phyloP scores from a whole-genome alignment of 2,113 vertebrate genomes.

The Spheniscus mendiculus region DNA sequence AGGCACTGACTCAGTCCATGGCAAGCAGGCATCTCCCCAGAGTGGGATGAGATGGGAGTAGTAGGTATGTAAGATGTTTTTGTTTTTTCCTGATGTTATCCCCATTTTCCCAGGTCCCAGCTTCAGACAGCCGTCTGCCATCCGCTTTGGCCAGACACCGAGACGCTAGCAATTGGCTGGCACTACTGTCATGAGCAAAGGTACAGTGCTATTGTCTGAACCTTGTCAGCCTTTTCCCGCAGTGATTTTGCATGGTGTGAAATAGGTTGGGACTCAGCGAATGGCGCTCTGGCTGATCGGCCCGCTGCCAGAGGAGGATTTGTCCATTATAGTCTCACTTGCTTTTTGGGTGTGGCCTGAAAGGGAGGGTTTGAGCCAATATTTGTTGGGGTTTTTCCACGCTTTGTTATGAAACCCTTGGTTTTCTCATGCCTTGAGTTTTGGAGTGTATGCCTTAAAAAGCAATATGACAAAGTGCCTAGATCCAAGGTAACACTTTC shows the following conservation, averaged over 20 bases:
- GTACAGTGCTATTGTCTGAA: background rate
- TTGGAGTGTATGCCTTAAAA: background rate
- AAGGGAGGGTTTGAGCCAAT: background rate
- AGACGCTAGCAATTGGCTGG: slow-evolving; percentile 4
- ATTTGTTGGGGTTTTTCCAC: background rate
- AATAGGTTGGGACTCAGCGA: background rate
- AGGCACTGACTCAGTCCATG: background rate
- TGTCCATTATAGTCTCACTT: slow-evolving; percentile 8
- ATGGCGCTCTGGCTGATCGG: background rate
- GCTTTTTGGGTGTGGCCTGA: background rate
- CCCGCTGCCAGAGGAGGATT: background rate
- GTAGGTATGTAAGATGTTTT: background rate
- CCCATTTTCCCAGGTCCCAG: slow-evolving; percentile 46
- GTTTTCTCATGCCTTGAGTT: background rate
- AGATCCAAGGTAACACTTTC: background rate
- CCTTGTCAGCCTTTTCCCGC: background rate
- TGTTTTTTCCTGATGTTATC: slow-evolving; percentile 62
- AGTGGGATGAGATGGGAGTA: background rate
- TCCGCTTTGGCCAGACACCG: background rate
- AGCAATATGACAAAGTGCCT: background rate
- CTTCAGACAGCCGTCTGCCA: slow-evolving; percentile 39
- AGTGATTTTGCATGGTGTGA: background rate
- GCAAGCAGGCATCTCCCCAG: background rate
- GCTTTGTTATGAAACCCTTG: background rate
- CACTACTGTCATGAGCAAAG: background rate